Base-by-base conservation (phyloP, 1,140 invertebrate species). In the Anagrus nilaparvatae region DNA sequence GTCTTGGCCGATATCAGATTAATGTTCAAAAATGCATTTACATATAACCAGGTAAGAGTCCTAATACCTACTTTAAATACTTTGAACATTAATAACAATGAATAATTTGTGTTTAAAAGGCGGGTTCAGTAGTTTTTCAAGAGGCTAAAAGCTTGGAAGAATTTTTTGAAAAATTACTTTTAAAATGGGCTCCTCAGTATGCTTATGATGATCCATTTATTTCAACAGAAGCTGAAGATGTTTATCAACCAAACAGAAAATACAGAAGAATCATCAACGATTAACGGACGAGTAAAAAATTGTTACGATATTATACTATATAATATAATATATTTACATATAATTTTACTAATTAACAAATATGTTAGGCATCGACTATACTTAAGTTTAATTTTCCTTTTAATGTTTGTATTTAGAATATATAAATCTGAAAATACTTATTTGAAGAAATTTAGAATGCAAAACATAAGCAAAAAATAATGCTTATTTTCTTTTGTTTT, bases 1-100 rank as follows among this genome's bases (percentile, higher is more conserved):
- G 82, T 92, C 56, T 73, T 93, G 35, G 67, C 75, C 31, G 90
- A 94, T 66, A 78, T 88, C 37, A 76, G 85, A 44, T 73, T 87
- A 45, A 82, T 94, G 59, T 92, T 94, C 65, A 81, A 78, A 60
- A 92, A 92, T 67, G 90, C 87, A 37, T 85, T 82, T 59, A 73
- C 70, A 12, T 91, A 81, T 60, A 91, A 92, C 72, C 68, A 79
- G 52, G 87, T 90, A 74, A 79, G 78, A 75, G 50, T 32, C 40
- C 13, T 31, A 25, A 40, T 12, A 13, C 31, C 20, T 43, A n/a
- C 27, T 32, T n/a, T 28, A 24, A 40, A 25, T 29, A 37, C 10
- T 14, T 29, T 38, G 7, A 21, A 33, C 14, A 12, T 43, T 20
- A 40, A 46, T 39, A 44, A 29, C 32, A 25, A 28, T 13, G 3